Conservation (phyloP, 2,113 vertebrate species). For the Platanista minor region DNA sequence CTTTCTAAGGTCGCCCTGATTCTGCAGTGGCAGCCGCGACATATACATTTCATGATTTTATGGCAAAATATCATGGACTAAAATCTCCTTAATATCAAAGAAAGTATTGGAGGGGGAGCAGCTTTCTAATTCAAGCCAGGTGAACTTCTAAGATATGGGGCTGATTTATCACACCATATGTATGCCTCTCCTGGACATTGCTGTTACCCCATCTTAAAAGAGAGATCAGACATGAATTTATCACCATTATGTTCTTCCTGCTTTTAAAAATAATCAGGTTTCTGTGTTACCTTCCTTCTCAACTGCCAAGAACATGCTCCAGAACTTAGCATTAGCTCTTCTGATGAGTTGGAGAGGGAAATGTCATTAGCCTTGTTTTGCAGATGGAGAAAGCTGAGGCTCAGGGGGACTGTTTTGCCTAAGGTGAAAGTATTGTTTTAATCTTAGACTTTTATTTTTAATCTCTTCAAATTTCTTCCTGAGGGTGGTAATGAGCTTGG, state of each 20-base stretch:
- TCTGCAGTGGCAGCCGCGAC: not conserved
- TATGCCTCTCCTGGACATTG: not conserved
- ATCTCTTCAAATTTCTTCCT: conserved; percentile 65
- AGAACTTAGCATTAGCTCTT: conserved; percentile 20
- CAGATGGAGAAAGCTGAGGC: conserved; percentile 56
- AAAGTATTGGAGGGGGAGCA: conserved; percentile 21
- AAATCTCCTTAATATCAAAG: conserved; percentile 22
- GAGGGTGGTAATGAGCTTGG: conserved; percentile 58
- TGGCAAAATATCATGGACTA: conserved; percentile 9
- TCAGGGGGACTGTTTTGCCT: conserved; percentile 69
- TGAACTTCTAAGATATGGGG: not conserved
- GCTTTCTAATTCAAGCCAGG: conserved; percentile 42
- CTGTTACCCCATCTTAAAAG: not conserved
- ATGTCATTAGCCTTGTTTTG: conserved; percentile 60
- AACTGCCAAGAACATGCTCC: conserved; percentile 23
- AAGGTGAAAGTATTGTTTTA: conserved; percentile 73
- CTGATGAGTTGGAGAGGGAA: conserved; percentile 30
- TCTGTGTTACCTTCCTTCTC: conserved; percentile 47
- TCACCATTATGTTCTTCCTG: not conserved
- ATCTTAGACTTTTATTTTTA: conserved; percentile 72
- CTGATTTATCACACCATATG: conserved; percentile 22
- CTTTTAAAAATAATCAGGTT: conserved; percentile 65
- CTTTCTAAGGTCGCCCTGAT: conserved; percentile 14
- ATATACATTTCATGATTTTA: conserved; percentile 34
- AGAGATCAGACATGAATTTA: conserved; percentile 45